phyloP scores from a whole-genome alignment of 2,113 vertebrate species.

The Anarhynchus alexandrinus region DNA sequence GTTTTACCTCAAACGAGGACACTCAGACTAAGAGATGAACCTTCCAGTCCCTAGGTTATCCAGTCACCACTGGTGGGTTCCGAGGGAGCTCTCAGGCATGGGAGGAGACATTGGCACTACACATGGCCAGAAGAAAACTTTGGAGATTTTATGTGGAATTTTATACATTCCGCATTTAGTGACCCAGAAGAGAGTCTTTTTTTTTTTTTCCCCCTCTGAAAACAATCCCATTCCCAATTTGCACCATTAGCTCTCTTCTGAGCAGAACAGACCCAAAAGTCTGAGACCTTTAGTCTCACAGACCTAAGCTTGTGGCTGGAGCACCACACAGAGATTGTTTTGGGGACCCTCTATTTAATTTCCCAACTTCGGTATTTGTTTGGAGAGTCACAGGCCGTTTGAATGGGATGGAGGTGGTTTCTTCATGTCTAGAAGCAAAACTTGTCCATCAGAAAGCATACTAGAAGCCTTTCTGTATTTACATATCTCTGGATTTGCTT shows the following conservation, averaged over 20 bases:
- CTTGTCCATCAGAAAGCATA: not conserved
- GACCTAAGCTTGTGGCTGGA: not conserved
- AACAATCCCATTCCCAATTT: not conserved
- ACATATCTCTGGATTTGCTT: not conserved
- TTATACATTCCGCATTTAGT: not conserved
- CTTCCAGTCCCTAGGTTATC: not conserved
- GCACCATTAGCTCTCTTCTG: not conserved
- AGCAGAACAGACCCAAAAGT: not conserved
- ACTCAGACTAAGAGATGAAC: not conserved
- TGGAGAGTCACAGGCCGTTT: not conserved
- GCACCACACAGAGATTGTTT: not conserved
- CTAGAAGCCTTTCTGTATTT: not conserved
- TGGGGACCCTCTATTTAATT: not conserved
- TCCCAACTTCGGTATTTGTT: not conserved
- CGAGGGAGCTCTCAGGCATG: not conserved
- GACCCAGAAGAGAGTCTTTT: not conserved
- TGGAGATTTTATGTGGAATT: not conserved
- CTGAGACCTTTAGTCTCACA: not conserved
- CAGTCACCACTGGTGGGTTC: not conserved
- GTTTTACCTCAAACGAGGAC: no score
- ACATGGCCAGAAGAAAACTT: not conserved
- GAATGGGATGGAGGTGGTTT: not conserved
- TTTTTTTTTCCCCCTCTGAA: not conserved
- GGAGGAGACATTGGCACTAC: not conserved
- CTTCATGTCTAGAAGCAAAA: not conserved